These are phyloP conservation scores for Beaufortia kweichowensis DNA, from an alignment of 2,113 vertebrate species.

Conservation along the genomic window DNA sequence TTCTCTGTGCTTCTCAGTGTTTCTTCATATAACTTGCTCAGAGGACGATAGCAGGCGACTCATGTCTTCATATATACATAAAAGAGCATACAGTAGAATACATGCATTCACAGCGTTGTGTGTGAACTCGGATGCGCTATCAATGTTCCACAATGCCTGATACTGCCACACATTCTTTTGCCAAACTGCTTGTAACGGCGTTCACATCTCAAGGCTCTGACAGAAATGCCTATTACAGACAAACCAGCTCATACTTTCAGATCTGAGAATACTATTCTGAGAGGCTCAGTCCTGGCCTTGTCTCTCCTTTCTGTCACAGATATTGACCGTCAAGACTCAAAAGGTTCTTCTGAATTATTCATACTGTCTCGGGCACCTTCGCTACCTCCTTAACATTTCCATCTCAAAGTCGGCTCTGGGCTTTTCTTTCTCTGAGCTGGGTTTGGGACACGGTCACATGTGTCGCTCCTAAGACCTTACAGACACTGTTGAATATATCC, in stretches of 20 bases:
- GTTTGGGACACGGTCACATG: slow-evolving; percentile 54
- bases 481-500: slow-evolving; percentile 18
- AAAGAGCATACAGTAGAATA: not conserved
- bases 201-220: slow-evolving; percentile 1
- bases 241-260: slow-evolving; percentile 35
- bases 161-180: slow-evolving; percentile 3
- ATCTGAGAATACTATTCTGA: slow-evolving; percentile 42
- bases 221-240: slow-evolving; percentile 35
- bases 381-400: slow-evolving; percentile 56
- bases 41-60: not conserved
- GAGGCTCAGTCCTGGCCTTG: slow-evolving; percentile 25
- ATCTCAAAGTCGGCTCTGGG: slow-evolving; percentile 56
- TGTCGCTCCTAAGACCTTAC: slow-evolving; percentile 32
- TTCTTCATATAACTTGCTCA: not conserved
- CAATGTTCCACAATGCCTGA: not conserved
- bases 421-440: slow-evolving; percentile 38
- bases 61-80: not conserved
- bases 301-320: slow-evolving; percentile 45
- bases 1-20: not conserved
- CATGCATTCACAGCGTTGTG: not conserved
- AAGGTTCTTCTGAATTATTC: slow-evolving; percentile 57
- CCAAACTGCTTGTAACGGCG: slow-evolving; percentile 24
- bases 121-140: slow-evolving; percentile 4
- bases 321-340: slow-evolving; percentile 54
- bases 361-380: slow-evolving; percentile 51